A percentile compares a stretch with the other conserved stretches of the same genome.
These are phyloP conservation scores for Siniperca undulata DNA, from an alignment of 2,797 vertebrate genomes.

Conservation along the genomic window DNA sequence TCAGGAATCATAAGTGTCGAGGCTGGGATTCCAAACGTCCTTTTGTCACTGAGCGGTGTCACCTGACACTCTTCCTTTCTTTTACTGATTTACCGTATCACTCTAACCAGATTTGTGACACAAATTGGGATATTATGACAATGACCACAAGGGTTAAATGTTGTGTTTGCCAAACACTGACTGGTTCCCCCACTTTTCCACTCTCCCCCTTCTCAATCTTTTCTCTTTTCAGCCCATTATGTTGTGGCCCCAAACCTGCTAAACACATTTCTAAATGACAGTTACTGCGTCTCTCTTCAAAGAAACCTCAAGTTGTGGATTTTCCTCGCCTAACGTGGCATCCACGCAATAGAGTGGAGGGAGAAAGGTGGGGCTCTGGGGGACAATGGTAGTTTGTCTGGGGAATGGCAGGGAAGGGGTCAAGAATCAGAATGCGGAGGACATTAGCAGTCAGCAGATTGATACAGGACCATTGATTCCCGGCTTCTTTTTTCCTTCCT, in stretches of 20 bases:
- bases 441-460: slow-evolving; percentile 90
- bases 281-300: slow-evolving; percentile 80
- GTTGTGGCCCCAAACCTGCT: slow-evolving; percentile 81
- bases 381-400: slow-evolving; percentile 82
- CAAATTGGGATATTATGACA: slow-evolving; percentile 88
- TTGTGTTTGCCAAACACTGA: slow-evolving; percentile 81
- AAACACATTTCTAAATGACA: slow-evolving; percentile 87
- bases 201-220: slow-evolving; percentile 57
- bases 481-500: slow-evolving; percentile 74
- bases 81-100: slow-evolving; percentile 85
- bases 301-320: slow-evolving; percentile 82
- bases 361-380: slow-evolving; percentile 69
- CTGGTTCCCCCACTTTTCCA: slow-evolving; percentile 68
- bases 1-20: slow-evolving; percentile 50
- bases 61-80: slow-evolving; percentile 81
- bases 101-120: slow-evolving; percentile 85
- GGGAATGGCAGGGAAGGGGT: slow-evolving; percentile 83
- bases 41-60: slow-evolving; percentile 70
- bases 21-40: slow-evolving; percentile 2
- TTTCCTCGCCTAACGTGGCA: slow-evolving; percentile 86
- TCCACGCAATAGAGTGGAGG: slow-evolving; percentile 68
- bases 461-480: slow-evolving; percentile 89
- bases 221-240: slow-evolving; percentile 83
- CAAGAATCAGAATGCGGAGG: slow-evolving; percentile 89
- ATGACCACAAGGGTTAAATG: slow-evolving; percentile 86